A percentile compares a stretch with the other conserved stretches of the same genome.
Conservation (phyloP, 2,113 vertebrate species). For the Sphaerodactylus townsendi region DNA sequence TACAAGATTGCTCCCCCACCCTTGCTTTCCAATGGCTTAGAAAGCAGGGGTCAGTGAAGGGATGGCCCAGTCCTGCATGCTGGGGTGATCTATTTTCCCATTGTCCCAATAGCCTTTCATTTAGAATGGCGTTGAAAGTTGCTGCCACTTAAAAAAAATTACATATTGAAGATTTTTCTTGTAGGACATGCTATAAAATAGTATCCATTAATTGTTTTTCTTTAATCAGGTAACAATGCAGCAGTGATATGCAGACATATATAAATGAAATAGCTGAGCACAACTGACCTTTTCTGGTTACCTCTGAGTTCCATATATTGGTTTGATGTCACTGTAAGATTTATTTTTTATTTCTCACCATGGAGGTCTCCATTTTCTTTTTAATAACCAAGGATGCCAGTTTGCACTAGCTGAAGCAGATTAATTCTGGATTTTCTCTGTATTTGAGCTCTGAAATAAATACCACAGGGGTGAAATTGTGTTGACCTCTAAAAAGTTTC, state of each 20-base stretch:
- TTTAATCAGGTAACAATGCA: slow-evolving; percentile 28
- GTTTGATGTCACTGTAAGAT: slow-evolving; percentile 54
- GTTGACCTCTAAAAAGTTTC: slow-evolving; percentile 58
- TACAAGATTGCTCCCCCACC: no score
- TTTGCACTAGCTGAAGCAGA: slow-evolving; percentile 53
- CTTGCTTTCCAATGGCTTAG: no score
- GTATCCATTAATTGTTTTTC: slow-evolving; percentile 45
- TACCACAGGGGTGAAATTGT: slow-evolving; percentile 61
- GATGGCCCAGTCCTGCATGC: no score
- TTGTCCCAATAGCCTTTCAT: slow-evolving; percentile 22
- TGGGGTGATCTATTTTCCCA: background rate
- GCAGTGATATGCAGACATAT: slow-evolving; percentile 34
- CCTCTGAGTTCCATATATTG: slow-evolving; percentile 51
- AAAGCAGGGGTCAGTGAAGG: no score
- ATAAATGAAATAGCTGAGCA: slow-evolving; percentile 51
- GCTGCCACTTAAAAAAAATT: no score
- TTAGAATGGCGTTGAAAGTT: slow-evolving; percentile 42
- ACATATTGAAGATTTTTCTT: slow-evolving; percentile 5
- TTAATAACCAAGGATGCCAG: slow-evolving; percentile 53
- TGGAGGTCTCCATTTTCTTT: slow-evolving; percentile 54
- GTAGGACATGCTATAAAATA: slow-evolving; percentile 19
- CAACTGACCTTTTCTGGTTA: slow-evolving; percentile 59
- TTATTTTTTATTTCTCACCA: slow-evolving; percentile 62
- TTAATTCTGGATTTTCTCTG: slow-evolving; percentile 64
- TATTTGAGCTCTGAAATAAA: slow-evolving; percentile 71